These are phyloP conservation scores for Gnathonemus echidnorhynchus DNA, from an alignment of 2,113 vertebrate species.

Conservation along the genomic window DNA sequence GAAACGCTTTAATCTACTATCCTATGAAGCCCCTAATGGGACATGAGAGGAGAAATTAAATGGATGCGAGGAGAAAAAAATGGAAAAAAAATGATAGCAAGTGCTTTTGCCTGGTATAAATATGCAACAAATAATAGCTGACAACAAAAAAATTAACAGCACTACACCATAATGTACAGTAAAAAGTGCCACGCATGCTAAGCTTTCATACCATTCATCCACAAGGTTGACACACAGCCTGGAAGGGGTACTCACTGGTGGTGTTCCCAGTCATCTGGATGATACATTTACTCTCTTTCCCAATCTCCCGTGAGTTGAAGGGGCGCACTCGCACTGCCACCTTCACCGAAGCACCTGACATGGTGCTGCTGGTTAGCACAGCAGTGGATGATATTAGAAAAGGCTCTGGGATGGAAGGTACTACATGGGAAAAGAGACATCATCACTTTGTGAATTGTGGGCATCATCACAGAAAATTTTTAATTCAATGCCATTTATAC, in stretches of 20 bases:
- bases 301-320: slow-evolving; percentile 93
- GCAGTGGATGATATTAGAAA: neutral
- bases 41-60: neutral
- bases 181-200: neutral
- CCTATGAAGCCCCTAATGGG: neutral
- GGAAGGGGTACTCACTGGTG: slow-evolving; percentile 76
- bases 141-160: neutral
- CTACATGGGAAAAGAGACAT: neutral
- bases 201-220: neutral
- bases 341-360: slow-evolving; percentile 93
- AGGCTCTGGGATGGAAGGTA: neutral
- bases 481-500: neutral
- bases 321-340: slow-evolving; percentile 95
- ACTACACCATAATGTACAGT: neutral
- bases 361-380: slow-evolving; percentile 38
- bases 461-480: neutral
- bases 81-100: neutral
- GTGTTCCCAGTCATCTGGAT: slow-evolving; percentile 98
- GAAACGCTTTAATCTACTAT: neutral
- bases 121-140: neutral
- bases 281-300: slow-evolving; percentile 94
- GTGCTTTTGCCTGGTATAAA: neutral
- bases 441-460: neutral
- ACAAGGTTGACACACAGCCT: neutral
- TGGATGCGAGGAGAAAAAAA: no score